phyloP scores from a whole-genome alignment of 2,797 vertebrate species.

The Centroberyx gerrardi region DNA sequence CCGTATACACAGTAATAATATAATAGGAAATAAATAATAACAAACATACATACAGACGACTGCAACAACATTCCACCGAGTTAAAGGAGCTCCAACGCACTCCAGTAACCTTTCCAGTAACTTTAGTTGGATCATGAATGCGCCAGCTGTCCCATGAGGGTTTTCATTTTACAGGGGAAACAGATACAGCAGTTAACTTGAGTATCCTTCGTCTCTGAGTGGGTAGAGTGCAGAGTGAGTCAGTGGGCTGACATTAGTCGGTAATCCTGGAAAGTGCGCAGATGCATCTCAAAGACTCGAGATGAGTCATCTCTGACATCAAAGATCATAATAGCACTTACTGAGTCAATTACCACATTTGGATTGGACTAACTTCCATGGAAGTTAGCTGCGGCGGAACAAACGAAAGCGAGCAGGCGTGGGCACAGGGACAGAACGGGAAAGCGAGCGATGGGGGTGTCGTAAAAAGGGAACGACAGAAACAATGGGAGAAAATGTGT shows the following conservation, averaged over 20 bases:
- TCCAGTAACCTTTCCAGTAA: slow-evolving; percentile 2
- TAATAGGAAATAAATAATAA: background rate
- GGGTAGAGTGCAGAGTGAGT: slow-evolving; percentile 68
- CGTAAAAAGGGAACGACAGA: slow-evolving; percentile 18
- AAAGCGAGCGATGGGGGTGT: slow-evolving; percentile 11
- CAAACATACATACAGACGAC: background rate
- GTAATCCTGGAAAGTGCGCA: slow-evolving; percentile 57
- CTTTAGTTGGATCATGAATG: slow-evolving; percentile 14
- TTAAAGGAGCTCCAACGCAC: background rate
- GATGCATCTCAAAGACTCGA: slow-evolving; percentile 57
- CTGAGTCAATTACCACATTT: slow-evolving; percentile 64
- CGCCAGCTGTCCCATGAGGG: slow-evolving; percentile 29
- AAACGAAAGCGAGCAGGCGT: slow-evolving; percentile 26
- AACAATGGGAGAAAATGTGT: slow-evolving; percentile 26
- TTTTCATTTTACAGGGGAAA: slow-evolving; percentile 35
- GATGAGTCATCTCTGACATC: slow-evolving; percentile 72
- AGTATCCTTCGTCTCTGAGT: slow-evolving; percentile 47
- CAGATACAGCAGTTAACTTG: slow-evolving; percentile 51
- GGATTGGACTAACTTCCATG: slow-evolving; percentile 50
- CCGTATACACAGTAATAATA: background rate
- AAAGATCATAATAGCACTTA: slow-evolving; percentile 64
- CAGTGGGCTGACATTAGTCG: slow-evolving; percentile 70
- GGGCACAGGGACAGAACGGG: background rate
- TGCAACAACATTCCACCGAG: background rate
- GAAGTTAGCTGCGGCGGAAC: slow-evolving; percentile 26